A percentile compares a stretch with the other conserved stretches of the same genome.
Evolutionary conservation across 92 coral and sea anemone genomes (phyloP).

Genomic region (Porites divaricata): DNA sequence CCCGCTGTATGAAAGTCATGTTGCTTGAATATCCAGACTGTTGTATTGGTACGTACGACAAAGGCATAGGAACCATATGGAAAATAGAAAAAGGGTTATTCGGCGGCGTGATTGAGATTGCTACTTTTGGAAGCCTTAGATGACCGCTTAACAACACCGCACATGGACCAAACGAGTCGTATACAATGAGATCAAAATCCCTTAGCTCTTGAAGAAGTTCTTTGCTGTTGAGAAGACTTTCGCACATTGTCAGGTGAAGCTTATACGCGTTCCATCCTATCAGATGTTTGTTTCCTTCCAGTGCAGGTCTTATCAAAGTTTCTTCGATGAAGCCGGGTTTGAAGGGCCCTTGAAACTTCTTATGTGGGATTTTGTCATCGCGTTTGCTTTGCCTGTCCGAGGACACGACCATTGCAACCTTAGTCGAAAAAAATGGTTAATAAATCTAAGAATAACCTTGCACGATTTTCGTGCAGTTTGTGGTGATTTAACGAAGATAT

Average conservation of each 20-base stretch:
- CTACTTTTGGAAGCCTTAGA: slow-evolving; percentile 40
- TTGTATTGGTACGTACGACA: background rate
- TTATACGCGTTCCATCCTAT: background rate
- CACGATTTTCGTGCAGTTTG: no score
- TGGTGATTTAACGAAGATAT: no score
- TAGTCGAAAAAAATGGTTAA: background rate
- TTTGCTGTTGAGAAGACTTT: slow-evolving; percentile 45
- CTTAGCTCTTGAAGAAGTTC: slow-evolving; percentile 54
- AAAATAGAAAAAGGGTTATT: slow-evolving; percentile 36
- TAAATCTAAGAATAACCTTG: no score
- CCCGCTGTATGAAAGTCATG: slow-evolving; percentile 68
- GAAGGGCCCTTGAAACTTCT: background rate
- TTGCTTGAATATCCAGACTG: slow-evolving; percentile 21
- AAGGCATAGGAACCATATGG: slow-evolving; percentile 30
- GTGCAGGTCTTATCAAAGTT: background rate
- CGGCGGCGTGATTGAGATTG: slow-evolving; percentile 31
- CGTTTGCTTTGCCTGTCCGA: background rate
- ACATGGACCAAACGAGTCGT: slow-evolving; percentile 27
- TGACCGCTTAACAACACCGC: slow-evolving; percentile 34
- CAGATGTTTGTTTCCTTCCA: background rate
- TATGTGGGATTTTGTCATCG: slow-evolving; percentile 1
- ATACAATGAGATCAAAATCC: slow-evolving; percentile 46
- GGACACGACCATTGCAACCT: slow-evolving; percentile 9
- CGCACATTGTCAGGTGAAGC: slow-evolving; percentile 1
- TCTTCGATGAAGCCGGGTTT: slow-evolving; percentile 13